These are phyloP conservation scores for Solenodon paradoxus DNA, from an alignment of 2,113 vertebrate genomes.

Conservation along the genomic window DNA sequence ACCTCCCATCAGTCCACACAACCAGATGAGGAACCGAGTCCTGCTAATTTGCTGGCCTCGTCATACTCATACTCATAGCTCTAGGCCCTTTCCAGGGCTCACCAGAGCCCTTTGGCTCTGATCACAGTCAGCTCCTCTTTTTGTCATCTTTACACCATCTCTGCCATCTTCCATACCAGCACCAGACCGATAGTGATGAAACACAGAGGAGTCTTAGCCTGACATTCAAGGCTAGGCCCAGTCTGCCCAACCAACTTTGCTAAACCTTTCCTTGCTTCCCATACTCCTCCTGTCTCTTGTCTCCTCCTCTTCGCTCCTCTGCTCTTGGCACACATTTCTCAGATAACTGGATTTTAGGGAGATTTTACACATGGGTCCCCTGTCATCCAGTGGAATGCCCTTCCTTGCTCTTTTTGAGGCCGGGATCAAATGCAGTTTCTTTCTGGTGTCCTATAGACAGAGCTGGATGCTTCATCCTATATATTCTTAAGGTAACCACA, in stretches of 20 bases:
- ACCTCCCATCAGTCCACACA: not conserved
- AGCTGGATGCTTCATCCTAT: not conserved
- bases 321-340: not conserved
- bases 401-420: not conserved
- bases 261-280: not conserved
- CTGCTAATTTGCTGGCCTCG: not conserved
- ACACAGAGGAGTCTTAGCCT: not conserved
- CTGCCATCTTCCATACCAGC: not conserved
- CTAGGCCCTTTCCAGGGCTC: not conserved
- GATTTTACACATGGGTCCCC: not conserved
- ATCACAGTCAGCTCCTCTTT: not conserved
- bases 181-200: conserved; percentile 10
- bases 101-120: not conserved
- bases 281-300: not conserved
- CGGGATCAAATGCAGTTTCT: conserved; percentile 28
- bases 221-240: not conserved
- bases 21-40: not conserved
- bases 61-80: not conserved
- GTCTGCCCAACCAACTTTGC: not conserved
- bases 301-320: not conserved
- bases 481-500: not conserved
- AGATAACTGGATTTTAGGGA: not conserved
- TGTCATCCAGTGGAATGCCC: not conserved
- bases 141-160: not conserved
- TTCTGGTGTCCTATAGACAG: not conserved